A percentile compares a stretch with the other conserved stretches of the same genome.
These are phyloP conservation scores for Tribolium castaneum DNA, from an alignment of 1,140 invertebrate species.

Conservation along the genomic window DNA sequence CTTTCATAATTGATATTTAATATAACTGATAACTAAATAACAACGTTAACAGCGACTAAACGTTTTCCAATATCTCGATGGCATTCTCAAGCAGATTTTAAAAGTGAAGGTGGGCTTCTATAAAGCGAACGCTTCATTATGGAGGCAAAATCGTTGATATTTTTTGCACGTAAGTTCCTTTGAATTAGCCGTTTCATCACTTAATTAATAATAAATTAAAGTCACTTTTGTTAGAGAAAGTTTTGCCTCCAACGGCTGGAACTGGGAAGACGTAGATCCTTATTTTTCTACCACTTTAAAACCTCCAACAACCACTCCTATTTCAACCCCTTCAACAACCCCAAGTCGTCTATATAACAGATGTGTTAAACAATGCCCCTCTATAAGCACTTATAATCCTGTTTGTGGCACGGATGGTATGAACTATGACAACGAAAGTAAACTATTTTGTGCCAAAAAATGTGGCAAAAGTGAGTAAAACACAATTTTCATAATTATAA, in stretches of 20 bases:
- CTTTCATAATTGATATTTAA: too few species aligned
- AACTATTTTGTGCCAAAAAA: conserved; percentile 68
- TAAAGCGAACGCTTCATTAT: neutral
- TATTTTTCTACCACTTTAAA: neutral
- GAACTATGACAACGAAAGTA: conserved; percentile 72
- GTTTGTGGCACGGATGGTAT: conserved; percentile 76
- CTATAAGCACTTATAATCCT: conserved; percentile 74
- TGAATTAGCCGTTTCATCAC: neutral
- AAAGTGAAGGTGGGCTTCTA: neutral
- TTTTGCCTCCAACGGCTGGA: neutral
- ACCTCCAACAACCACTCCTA: conserved; percentile 40
- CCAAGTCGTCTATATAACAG: conserved; percentile 55
- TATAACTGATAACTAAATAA: too few species aligned
- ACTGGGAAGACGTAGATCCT: neutral
- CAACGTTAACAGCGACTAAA: neutral
- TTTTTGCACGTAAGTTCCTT: neutral
- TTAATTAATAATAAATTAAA: neutral
- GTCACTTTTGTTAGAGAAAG: neutral
- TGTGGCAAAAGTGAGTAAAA: conserved; percentile 70
- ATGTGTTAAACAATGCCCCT: conserved; percentile 66
- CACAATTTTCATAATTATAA: neutral
- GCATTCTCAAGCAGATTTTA: neutral
- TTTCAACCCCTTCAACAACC: conserved; percentile 52
- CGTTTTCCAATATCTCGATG: neutral
- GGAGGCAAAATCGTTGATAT: neutral